These are phyloP conservation scores for Cylas formicarius DNA, from an alignment of 1,140 invertebrate species.

Conservation along the genomic window DNA sequence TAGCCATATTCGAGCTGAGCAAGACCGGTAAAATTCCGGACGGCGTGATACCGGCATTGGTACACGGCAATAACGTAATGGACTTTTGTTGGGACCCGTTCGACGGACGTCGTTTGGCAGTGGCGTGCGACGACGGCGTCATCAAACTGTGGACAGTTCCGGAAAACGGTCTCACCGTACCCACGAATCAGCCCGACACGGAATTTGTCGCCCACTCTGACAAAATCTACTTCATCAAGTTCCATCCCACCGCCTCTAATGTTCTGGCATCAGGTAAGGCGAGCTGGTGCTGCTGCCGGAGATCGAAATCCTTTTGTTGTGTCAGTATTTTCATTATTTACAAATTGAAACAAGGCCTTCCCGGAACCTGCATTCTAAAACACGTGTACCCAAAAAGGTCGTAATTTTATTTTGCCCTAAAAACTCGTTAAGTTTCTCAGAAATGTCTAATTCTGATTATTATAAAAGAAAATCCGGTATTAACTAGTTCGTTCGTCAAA, in stretches of 20 bases:
- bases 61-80: slow-evolving; percentile 80
- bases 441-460: too few species aligned
- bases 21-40: slow-evolving; percentile 68
- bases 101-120: slow-evolving; percentile 66
- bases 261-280: slow-evolving; percentile 63
- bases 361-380: too few species aligned
- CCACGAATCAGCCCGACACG: slow-evolving; percentile 55
- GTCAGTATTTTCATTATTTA: too few species aligned
- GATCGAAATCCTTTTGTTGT: too few species aligned
- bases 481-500: too few species aligned
- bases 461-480: too few species aligned
- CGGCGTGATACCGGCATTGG: slow-evolving; percentile 74
- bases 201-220: slow-evolving; percentile 70
- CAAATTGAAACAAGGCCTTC: too few species aligned
- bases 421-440: too few species aligned
- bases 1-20: slow-evolving; percentile 78
- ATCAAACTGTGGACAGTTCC: slow-evolving; percentile 74
- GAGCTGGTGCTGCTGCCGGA: too few species aligned
- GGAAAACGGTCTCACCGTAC: slow-evolving; percentile 45
- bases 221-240: slow-evolving; percentile 86
- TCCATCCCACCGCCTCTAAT: slow-evolving; percentile 81
- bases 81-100: slow-evolving; percentile 95
- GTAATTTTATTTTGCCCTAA: too few species aligned
- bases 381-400: too few species aligned
- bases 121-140: slow-evolving; percentile 86